These are phyloP conservation scores for Leptinotarsa peninsularis DNA, from an alignment of 2,888 invertebrate species.

Conservation along the genomic window DNA sequence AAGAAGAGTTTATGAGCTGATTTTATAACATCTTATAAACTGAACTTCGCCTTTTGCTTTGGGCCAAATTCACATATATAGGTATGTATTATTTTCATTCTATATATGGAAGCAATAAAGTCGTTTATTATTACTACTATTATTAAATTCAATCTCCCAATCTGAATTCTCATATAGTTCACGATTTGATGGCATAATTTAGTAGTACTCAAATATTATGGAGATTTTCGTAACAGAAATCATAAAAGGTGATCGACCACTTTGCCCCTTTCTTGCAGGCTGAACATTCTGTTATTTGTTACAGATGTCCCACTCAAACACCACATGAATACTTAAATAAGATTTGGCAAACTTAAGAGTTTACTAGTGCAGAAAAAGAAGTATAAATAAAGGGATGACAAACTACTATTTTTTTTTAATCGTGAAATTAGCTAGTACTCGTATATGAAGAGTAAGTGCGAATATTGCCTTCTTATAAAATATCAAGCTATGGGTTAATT, in stretches of 20 bases:
- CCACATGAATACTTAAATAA: conserved; percentile 17
- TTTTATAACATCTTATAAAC: no score
- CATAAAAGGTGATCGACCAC: conserved; percentile 25
- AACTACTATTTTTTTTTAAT: neutral
- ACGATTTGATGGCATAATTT: neutral
- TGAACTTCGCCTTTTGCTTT: no score
- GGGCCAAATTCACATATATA: no score
- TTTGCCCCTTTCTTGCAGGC: conserved; percentile 17
- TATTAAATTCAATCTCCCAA: neutral
- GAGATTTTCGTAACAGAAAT: neutral
- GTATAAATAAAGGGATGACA: neutral
- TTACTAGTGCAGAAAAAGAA: neutral
- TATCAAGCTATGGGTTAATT: no score
- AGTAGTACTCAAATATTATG: neutral
- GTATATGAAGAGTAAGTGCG: no score
- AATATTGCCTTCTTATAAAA: no score
- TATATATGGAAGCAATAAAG: no score
- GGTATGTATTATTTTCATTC: no score
- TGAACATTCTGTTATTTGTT: conserved; percentile 22
- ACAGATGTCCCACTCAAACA: conserved; percentile 25
- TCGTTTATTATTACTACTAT: no score
- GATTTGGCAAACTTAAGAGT: conserved; percentile 1
- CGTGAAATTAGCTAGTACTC: neutral
- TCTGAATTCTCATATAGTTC: neutral
- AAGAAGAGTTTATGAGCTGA: no score